phyloP scores from a whole-genome alignment of 37 sponge, comb jelly and placozoan genomes.

The Agelas oroides region DNA sequence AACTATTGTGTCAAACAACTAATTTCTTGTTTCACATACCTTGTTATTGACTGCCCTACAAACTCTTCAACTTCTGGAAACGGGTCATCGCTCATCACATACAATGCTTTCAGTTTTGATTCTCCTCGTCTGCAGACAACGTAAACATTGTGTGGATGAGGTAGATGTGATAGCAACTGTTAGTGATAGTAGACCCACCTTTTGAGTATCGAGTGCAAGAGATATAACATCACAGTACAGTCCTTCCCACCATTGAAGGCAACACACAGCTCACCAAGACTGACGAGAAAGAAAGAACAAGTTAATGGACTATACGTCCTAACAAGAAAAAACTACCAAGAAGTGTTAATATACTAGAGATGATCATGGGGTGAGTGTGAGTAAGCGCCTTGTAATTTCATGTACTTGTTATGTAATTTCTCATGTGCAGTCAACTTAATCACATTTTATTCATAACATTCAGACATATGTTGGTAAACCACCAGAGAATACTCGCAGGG shows the following conservation, averaged over 20 bases:
- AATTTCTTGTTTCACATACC: too few relatives aligned
- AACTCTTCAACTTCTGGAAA: conserved; percentile 85
- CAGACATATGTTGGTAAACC: too few relatives aligned
- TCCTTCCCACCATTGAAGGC: conserved; percentile 99
- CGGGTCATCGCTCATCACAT: conserved; percentile 44
- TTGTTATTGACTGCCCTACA: conserved; percentile 24
- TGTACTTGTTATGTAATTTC: too few relatives aligned
- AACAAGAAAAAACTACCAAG: not conserved
- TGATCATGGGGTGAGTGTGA: too few relatives aligned
- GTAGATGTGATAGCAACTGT: too few relatives aligned
- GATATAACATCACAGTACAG: conserved; percentile 89
- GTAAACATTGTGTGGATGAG: too few relatives aligned
- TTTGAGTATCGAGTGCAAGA: conserved; percentile 60
- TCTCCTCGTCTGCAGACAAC: not conserved
- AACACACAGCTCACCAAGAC: conserved; percentile 72
- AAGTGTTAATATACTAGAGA: too few relatives aligned
- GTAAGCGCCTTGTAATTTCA: too few relatives aligned
- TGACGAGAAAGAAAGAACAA: conserved; percentile 1
- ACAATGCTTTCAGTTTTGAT: conserved; percentile 66
- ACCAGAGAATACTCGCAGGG: too few relatives aligned
- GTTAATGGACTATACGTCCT: not conserved
- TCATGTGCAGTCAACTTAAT: too few relatives aligned
- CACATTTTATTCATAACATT: too few relatives aligned
- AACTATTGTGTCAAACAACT: too few relatives aligned
- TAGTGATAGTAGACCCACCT: conserved; percentile 5